Conservation (phyloP, 2,797 vertebrate genomes). For the Mycteria americana region DNA sequence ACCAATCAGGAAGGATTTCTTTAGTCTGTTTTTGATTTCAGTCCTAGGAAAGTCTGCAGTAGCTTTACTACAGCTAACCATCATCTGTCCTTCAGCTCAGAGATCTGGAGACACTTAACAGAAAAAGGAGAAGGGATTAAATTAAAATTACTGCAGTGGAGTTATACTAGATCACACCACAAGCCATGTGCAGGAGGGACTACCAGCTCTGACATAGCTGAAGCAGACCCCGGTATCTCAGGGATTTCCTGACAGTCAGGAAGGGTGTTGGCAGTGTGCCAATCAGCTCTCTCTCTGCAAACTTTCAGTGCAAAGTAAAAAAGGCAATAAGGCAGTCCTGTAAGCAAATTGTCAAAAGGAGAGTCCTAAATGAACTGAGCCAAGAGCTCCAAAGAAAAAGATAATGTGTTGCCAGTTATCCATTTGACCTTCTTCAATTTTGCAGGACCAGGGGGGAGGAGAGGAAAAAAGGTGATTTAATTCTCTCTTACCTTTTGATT, state of each 20-base stretch:
- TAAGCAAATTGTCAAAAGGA: not conserved
- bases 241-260: not conserved
- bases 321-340: not conserved
- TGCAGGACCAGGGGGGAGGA: not conserved
- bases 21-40: not conserved
- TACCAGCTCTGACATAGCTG: not conserved
- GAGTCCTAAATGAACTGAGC: not conserved
- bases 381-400: not conserved
- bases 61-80: no score
- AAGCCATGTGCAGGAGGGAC: not conserved
- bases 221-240: not conserved
- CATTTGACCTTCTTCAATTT: not conserved
- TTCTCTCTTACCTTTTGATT: conserved; percentile 34
- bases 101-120: no score
- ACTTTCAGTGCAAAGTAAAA: not conserved
- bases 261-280: not conserved
- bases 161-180: not conserved
- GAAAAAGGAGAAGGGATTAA: no score
- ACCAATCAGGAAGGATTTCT: not conserved
- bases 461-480: not conserved
- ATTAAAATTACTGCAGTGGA: not conserved
- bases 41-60: not conserved
- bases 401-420: not conserved
- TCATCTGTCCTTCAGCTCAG: not conserved
- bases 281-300: not conserved